Evolutionary conservation across 2,797 vertebrate species (phyloP), one percentile per base, ranked within the genome.

Genomic region (Karalla daura): DNA sequence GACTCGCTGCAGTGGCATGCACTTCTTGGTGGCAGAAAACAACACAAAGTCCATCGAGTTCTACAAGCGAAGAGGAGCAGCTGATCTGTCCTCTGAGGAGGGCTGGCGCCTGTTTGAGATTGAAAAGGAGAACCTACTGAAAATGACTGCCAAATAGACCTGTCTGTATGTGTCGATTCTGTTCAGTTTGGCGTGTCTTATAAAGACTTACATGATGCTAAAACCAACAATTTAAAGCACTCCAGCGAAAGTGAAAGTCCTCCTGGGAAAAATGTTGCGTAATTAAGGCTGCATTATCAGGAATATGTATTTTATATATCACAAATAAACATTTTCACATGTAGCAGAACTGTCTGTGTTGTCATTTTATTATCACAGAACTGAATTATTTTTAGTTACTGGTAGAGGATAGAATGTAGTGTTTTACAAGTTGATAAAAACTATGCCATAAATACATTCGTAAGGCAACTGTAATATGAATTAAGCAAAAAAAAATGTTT

Each of bases 41-140:
- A 95, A 94, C 82, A 86, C 91, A 41, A 58, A 85, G 14, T 92
- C 93, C 30, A 90, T 85, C 5, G 89, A 94, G 58, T 91, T 94
- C 70, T 93, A 92, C 33, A 92, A 82, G 76, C 86, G 74, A 10
- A 50, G 45, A 1, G 90, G 92, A 61, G 91, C 93, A 11, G 86
- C 86, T 2, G 93, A 92, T 58, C 91, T 93, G 47, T 93, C 92
- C n/a, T 90, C 72, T 1, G 79, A 93, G 74, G 94, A 95, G 30
- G 91, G 93, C 28, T 93, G 93, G 92, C 88, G 94, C 63, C 91
- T 95, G 32, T 95, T 95, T 71, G 87, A 86, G 37, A 93, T 93
- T 27, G 86, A 93, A 41, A 94, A 93, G 80, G 69, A 88, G 50
- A 77, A 87, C 15, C 86, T 94, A 40, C 44, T 88, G 56, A 86